Base-by-base conservation (phyloP, 2,888 invertebrate genomes). In the Amblyjoppa proteus region DNA sequence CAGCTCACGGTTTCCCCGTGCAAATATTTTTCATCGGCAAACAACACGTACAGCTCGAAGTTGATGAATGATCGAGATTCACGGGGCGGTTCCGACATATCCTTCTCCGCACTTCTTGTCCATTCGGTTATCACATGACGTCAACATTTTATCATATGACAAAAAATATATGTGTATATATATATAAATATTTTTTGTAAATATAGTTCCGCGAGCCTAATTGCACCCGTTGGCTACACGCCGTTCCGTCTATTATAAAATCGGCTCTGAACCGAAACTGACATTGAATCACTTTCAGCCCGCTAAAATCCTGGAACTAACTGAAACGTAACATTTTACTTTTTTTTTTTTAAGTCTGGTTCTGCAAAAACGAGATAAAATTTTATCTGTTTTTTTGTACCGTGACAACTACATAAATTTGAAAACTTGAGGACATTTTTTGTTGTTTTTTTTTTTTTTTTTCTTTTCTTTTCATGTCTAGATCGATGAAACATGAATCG, bases 21-120 rank as follows among this genome's bases (percentile, higher is more conserved):
- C 91, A 91, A 92, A 92, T 92, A 92, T 92, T 91, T 92, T 88
- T 86, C 91, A 88, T 89, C 87, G 88, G 89, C 89, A 92, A 92
- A 92, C 92, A 91, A 80, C 75, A 31, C 58, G 34, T 53, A 13
- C 13, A 31, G 13, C 28, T 25, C n/a, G 31, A 51, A 69, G n/a
- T 56, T 13, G 75, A 28, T 56, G 81, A 75, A 25, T 38, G 58
- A 51, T 75, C 49, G 49, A 41, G 49, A 9, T 70, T 45, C 76
- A 38, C 38, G 61, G 61, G 16, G 49, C 49, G 56, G 51, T 68
- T 31, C 81, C 13, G 45, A 28, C 76, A 70, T 56, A 31, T 61
- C 73, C 78, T 73, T 68, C 61, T 73, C 70, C 70, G 28, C 66
- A 58, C 81, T 58, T 53, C 25, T 80, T 66, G 53, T n/a, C 45